These are phyloP conservation scores for Trichechus manatus DNA, from an alignment of 2,113 vertebrate genomes.

Conservation along the genomic window DNA sequence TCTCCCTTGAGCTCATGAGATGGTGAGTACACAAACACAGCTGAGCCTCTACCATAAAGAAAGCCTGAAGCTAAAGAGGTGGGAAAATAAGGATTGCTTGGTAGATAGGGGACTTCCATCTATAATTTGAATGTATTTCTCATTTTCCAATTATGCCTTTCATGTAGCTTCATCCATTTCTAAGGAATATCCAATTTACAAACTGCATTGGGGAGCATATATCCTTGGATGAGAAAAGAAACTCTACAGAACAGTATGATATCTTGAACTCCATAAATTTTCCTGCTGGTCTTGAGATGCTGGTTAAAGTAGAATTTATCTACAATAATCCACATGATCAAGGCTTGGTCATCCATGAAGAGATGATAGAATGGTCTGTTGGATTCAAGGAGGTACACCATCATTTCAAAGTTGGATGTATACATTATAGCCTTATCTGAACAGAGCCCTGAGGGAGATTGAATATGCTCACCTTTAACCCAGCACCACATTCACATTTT, in stretches of 20 bases:
- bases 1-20: background rate
- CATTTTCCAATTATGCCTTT: background rate
- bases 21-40: background rate
- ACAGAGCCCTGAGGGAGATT: background rate
- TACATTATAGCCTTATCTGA: too few relatives aligned
- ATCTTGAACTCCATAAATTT: background rate
- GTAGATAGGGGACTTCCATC: background rate
- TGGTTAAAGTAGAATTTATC: constrained; percentile 12
- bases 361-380: background rate
- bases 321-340: background rate
- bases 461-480: background rate
- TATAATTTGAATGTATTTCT: background rate
- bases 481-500: background rate
- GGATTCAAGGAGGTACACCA: background rate
- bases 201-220: background rate
- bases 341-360: background rate
- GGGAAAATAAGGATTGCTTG: background rate
- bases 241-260: background rate
- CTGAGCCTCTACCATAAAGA: background rate
- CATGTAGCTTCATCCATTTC: background rate
- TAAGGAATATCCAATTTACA: background rate
- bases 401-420: background rate
- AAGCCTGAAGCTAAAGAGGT: background rate
- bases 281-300: background rate
- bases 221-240: background rate